Evolutionary conservation across 2,888 invertebrate species (phyloP), one percentile per base, ranked within the genome.

Genomic region (Caenorhabditis sp.): DNA sequence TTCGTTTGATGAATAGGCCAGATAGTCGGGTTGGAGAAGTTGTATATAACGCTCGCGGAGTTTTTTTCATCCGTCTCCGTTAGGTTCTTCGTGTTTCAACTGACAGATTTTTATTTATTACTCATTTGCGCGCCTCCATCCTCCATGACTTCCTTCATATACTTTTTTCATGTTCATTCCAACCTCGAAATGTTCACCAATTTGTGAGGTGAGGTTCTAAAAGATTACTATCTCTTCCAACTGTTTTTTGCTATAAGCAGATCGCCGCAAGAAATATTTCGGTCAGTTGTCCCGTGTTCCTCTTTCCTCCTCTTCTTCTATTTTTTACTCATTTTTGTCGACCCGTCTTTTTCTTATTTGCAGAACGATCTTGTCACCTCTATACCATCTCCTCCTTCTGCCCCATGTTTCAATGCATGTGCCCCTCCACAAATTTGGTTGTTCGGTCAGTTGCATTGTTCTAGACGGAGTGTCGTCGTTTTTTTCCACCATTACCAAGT

Each of bases 1-100:
- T 54, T 47, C 68, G 66, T 70, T 79, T 70, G 79, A 79, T 79
- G 64, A 70, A 79, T 70, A 63, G 70, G 26, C 35, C 79, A 70
- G 79, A 79, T 79, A 79, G 77, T 58, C 66, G 31, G 69, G 70
- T 51, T 44, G 70, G 69, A n/a, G 63, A 19, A 41, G 26, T 54
- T 24, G 54, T 24, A 54, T 61, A 24, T 56, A 31, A 26, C 64
- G 49, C 38, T 79, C 47, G 61, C 58, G 69, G 77, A 69, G 59
- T 63, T 64, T 70, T 61, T 79, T 56, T 19, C 26, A 7, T 63
- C n/a, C 12, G 16, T 44, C 38, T 38, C 54, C 24, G 24, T 63
- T 44, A 44, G 44, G 44, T 47, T 63, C 63, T 24, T 61, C 41
- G 22, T 61, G 63, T 63, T 63, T 63, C 63, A 63, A 63, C 63